Conservation (phyloP, 2,797 vertebrate species). For the Heteromormyrus szaboi region DNA sequence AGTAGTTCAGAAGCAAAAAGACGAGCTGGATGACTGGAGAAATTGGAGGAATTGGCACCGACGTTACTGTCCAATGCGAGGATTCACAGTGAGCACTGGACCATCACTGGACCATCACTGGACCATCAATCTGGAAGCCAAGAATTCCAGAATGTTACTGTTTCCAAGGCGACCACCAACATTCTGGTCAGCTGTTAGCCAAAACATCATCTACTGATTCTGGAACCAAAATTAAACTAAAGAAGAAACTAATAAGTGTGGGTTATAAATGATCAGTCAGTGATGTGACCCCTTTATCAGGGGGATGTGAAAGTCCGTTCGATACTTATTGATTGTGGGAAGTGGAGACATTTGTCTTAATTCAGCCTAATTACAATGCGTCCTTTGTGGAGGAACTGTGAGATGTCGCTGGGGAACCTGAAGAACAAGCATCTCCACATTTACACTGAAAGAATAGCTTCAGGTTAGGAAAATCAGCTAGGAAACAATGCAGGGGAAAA, state of each 20-base stretch:
- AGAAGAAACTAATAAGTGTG: slow-evolving; percentile 17
- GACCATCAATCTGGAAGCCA: not conserved
- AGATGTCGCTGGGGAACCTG: slow-evolving; percentile 44
- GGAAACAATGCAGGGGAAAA: slow-evolving; percentile 45
- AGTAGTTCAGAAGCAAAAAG: slow-evolving; percentile 12
- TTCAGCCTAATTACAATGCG: slow-evolving; percentile 69
- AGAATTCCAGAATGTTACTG: slow-evolving; percentile 33
- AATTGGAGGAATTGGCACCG: not conserved
- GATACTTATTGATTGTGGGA: slow-evolving; percentile 67
- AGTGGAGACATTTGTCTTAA: slow-evolving; percentile 71
- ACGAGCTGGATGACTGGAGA: slow-evolving; percentile 26
- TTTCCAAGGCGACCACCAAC: slow-evolving; percentile 19
- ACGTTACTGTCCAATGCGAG: not conserved
- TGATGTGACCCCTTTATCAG: slow-evolving; percentile 49
- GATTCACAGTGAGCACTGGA: not conserved
- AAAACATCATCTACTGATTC: not conserved
- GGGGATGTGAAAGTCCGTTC: slow-evolving; percentile 57
- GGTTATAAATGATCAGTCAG: slow-evolving; percentile 65
- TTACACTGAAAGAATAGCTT: slow-evolving; percentile 55
- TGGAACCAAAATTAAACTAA: not conserved
- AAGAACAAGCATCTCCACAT: slow-evolving; percentile 40
- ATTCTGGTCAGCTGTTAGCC: slow-evolving; percentile 19
- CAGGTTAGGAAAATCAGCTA: slow-evolving; percentile 62
- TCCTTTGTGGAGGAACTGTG: slow-evolving; percentile 26
- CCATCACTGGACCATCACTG: no score